Base-by-base conservation (phyloP, 2,888 invertebrate genomes). In the Morpho deidamia region DNA sequence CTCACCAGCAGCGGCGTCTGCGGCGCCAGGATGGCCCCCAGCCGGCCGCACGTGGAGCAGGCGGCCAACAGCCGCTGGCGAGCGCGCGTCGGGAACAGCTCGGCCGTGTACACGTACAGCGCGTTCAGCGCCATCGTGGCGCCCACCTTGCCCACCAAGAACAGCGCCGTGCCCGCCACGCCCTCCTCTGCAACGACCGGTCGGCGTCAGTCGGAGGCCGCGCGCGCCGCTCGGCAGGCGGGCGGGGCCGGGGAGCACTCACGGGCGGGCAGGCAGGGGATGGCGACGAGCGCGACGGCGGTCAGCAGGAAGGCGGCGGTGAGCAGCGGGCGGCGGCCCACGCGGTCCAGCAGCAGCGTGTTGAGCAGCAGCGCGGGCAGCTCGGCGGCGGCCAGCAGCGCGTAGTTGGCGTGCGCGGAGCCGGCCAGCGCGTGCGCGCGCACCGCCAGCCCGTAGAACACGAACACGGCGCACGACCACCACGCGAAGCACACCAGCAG, bases 21-120 rank as follows among this genome's bases (percentile, higher is more conserved):
- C 7, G 94, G 94, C 37, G 94, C 94, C 52, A 94, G 74, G 76
- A 94, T 93, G 10, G 94, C 92, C 0, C 94, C 94, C 53, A 94
- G 72, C 11, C 94, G 87, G 35, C 94, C 94, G 63, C 92, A 86
- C 84, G 93, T 93, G 50, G 94, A 94, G 78, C 94, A 94, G 32
- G 92, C 86, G 4, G 93, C 93, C 42, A 94, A 88, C 65, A 94
- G 83, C 39, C 93, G 92, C 72, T 94, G 93, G 8, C 94, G 90
- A 12, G 93, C 90, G 58, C 91, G 90, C 49, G 94, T 94, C 0
- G 94, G 94, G 78, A 94, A 94, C 78, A 94, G 86, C 83, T 94
- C 94, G 9, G 94, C 92, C 9, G 94, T 93, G 77, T 93, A 93
- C 72, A 93, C 91, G 77, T 94, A 94, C 58, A 93, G 81, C 45